Percentiles rank a stretch among this genome's conserved stretches.
Conservation (phyloP, 2,888 invertebrate genomes). For the Tachystola acroxantha region DNA sequence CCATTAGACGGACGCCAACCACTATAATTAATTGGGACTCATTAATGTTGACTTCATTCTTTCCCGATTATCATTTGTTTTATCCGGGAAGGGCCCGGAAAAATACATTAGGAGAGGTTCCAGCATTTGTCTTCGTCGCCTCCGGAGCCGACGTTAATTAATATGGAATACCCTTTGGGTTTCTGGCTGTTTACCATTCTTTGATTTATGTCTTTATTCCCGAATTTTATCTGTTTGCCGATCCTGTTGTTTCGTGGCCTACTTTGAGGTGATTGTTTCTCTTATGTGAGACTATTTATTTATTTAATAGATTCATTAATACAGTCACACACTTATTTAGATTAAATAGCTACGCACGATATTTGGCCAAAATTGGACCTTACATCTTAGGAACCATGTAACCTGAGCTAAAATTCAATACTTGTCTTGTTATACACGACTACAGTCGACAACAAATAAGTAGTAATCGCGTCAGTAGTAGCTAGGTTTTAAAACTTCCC, state of each 20-base stretch:
- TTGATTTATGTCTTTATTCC: conserved; percentile 58
- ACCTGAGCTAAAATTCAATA: no score
- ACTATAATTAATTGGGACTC: conserved; percentile 62
- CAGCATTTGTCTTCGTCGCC: conserved; percentile 74
- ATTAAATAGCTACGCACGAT: background rate
- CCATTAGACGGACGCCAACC: conserved; percentile 33
- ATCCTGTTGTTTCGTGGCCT: background rate
- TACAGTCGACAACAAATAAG: no score
- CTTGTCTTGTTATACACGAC: no score
- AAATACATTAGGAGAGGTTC: conserved; percentile 68
- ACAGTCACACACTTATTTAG: no score
- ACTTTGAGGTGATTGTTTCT: no score
- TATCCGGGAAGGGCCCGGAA: conserved; percentile 59
- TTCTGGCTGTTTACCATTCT: conserved; percentile 53
- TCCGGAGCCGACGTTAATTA: conserved; percentile 68
- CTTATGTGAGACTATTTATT: background rate
- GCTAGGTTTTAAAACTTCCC: no score
- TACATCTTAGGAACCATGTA: no score
- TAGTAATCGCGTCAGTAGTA: no score
- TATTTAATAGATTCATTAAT: background rate
- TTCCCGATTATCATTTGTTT: conserved; percentile 77
- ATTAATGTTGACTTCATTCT: conserved; percentile 74
- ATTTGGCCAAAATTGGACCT: no score
- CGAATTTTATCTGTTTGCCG: conserved; percentile 33
- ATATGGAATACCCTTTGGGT: conserved; percentile 73